Evolutionary conservation across 2,888 invertebrate species (phyloP).

Genomic region (Lucinisca nassula): DNA sequence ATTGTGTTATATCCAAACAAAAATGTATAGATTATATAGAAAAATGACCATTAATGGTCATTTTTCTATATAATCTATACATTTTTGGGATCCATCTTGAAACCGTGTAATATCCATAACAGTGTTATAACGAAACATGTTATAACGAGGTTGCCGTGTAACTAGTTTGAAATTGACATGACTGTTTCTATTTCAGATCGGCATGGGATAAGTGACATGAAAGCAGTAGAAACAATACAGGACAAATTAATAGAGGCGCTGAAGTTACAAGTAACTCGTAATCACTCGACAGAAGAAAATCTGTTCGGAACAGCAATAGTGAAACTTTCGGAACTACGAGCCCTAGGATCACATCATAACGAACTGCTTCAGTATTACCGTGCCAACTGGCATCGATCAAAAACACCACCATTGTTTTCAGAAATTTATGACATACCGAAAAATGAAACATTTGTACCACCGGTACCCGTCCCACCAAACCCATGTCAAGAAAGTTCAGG

Average conservation of each 20-base stretch:
- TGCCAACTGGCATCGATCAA: constrained; percentile 92
- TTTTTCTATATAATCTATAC: too few relatives aligned
- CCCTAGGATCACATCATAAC: constrained; percentile 94
- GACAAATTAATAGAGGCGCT: constrained; percentile 96
- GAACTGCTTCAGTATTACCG: constrained; percentile 95
- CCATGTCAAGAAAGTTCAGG: background rate
- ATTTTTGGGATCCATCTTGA: too few relatives aligned
- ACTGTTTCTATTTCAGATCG: constrained; percentile 94
- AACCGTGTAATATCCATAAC: too few relatives aligned
- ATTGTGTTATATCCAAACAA: too few relatives aligned
- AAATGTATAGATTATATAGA: too few relatives aligned
- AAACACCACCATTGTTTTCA: constrained; percentile 96
- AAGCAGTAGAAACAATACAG: constrained; percentile 93
- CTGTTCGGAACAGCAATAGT: constrained; percentile 90
- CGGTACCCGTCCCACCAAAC: background rate
- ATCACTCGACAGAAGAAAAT: constrained; percentile 90
- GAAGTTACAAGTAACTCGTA: constrained; percentile 92
- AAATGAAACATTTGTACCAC: constrained; percentile 63
- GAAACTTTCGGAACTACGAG: constrained; percentile 93
- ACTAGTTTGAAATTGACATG: too few relatives aligned
- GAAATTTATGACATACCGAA: constrained; percentile 97
- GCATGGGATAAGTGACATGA: constrained; percentile 93
- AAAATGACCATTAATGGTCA: too few relatives aligned
- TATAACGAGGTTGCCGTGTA: too few relatives aligned
- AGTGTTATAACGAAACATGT: too few relatives aligned